These are phyloP conservation scores for human (Homo sapiens) DNA, from an alignment of 2,113 vertebrate species.

Conservation along the genomic window DNA sequence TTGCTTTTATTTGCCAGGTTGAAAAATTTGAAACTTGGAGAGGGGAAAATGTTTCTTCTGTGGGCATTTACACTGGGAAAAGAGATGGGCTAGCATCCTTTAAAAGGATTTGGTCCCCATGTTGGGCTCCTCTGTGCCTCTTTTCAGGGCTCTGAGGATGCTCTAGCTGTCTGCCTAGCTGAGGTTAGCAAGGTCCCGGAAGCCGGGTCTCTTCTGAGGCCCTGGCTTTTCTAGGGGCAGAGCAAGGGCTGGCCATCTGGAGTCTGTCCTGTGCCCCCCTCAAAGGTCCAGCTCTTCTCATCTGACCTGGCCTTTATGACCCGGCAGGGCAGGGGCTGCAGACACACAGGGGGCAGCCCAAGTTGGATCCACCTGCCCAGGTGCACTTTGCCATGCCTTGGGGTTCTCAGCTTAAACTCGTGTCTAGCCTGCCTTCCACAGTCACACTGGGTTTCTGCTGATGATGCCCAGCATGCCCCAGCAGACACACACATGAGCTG, in stretches of 20 bases:
- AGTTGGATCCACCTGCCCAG: not conserved
- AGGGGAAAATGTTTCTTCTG: not conserved
- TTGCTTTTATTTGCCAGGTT: not conserved
- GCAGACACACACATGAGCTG: not conserved
- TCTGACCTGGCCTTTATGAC: too few relatives aligned
- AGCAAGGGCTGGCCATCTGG: too few relatives aligned
- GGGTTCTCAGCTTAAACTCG: not conserved
- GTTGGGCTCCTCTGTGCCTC: not conserved
- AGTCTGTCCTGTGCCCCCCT: too few relatives aligned
- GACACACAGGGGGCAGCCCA: too few relatives aligned
- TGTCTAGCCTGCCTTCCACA: not conserved
- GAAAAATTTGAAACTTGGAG: not conserved
- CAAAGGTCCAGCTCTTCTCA: too few relatives aligned
- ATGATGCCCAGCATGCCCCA: too few relatives aligned
- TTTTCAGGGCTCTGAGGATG: rapidly evolving
- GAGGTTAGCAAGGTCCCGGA: rapidly evolving
- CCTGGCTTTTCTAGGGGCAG: not conserved
- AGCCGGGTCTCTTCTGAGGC: rapidly evolving
- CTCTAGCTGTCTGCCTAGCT: not conserved
- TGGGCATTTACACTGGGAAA: not conserved
- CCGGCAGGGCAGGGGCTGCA: not conserved
- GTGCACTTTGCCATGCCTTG: not conserved
- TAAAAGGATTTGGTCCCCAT: not conserved
- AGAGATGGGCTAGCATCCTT: not conserved
- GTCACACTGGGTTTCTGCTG: rapidly evolving